Evolutionary conservation across 2,113 vertebrate species (phyloP), one percentile per base, ranked within the genome.

Genomic region (Apteryx mantelli): DNA sequence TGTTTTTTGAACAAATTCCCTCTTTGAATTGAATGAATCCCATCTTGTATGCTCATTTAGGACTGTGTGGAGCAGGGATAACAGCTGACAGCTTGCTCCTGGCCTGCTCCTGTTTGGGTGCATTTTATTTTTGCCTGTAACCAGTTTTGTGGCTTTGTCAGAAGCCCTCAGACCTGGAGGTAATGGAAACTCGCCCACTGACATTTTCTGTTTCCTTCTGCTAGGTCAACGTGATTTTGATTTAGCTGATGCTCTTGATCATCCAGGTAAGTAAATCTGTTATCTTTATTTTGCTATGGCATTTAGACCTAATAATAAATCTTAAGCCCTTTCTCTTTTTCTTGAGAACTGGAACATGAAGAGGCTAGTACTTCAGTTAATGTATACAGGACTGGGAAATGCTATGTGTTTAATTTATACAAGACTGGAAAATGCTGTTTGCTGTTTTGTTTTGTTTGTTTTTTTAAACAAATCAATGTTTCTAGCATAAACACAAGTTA

Each of bases 181-280:
- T 44, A 24, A 15, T 13, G n/a, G 28, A 77, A 85, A 34, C 4
- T 28, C 77, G 28, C 28, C 34, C 60, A 30, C 73, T 89, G 36
- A 97, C 38, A 24, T 17, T 71, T 46, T 65, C 53, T 86, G 36
- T 21, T 79, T 94, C 53, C 17, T 97, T 68, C 68, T 81, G 1
- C 32, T 79, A 98, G 98, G 97, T 71, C 95, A 98, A 64, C 65
- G 5, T 4, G 98, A 98, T 64, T 98, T 98, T 58, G 97, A 98
- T 68, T 92, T 98, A 86, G 94, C 97, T 1, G 98, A 98, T 21
- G 98, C 98, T 10, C 97, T 98, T 12, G 97, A 97, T 40, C 95
- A 97, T n/a, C 91, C 93, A 3, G 95, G 97, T 97, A 77, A 58
- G 97, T 91, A 73, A 19, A 25, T 5, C 52, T 56, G 30, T 32